These are phyloP conservation scores for Xylophagus ater DNA, from an alignment of 2,888 invertebrate species.

Conservation along the genomic window DNA sequence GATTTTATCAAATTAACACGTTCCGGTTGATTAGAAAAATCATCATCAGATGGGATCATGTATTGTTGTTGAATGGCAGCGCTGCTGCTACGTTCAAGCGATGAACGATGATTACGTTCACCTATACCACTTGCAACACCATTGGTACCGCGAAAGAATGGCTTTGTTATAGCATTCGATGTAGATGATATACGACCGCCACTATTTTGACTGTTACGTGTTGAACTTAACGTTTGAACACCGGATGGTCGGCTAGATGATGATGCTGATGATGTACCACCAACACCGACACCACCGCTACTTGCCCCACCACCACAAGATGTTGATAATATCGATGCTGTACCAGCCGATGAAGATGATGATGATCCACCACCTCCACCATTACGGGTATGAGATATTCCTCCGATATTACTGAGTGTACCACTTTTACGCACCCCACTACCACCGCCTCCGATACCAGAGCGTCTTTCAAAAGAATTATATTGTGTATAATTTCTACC, in stretches of 20 bases:
- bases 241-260: conserved; percentile 21
- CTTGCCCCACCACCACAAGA: too few relatives aligned
- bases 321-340: too few relatives aligned
- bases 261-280: conserved; percentile 13
- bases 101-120: not conserved
- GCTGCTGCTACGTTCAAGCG: conserved; percentile 21
- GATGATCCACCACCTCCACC: conserved; percentile 20
- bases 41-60: conserved; percentile 25
- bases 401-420: conserved; percentile 32
- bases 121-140: conserved; percentile 2
- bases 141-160: not conserved
- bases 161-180: too few relatives aligned
- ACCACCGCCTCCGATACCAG: too few relatives aligned
- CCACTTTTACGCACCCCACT: conserved; percentile 36
- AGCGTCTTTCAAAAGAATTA: conserved; percentile 35
- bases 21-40: conserved; percentile 30
- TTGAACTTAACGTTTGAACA: conserved; percentile 23
- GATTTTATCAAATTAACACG: conserved; percentile 29
- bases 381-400: conserved; percentile 18
- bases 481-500: conserved; percentile 19
- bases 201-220: conserved; percentile 12
- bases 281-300: conserved; percentile 8
- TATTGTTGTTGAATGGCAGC: conserved; percentile 18
- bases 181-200: conserved; percentile 6
- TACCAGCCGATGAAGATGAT: conserved; percentile 15